Evolutionary conservation across 2,113 vertebrate genomes (phyloP), one percentile per base, ranked within the genome.

Genomic region (Typhlomys cinereus): DNA sequence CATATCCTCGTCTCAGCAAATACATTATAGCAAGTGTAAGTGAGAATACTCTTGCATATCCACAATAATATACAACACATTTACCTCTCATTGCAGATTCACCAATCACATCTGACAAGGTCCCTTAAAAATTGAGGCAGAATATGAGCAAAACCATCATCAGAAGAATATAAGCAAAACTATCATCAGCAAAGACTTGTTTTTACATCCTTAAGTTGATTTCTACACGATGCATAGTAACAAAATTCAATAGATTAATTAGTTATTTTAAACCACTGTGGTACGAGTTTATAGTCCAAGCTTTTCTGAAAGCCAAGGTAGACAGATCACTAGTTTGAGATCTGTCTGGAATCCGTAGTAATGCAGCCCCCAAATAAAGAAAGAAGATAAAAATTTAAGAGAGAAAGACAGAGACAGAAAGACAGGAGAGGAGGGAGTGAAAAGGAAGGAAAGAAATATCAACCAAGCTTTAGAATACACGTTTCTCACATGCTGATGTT

Each of bases 401-500:
- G 0, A 25, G 59, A 61, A 27, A 61, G 23, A n/a, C n/a, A n/a
- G n/a, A n/a, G 14, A 41, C 1, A 3, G 4, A 29, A 29, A 18
- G 41, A 2, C 0, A 9, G 0, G 50, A 5, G 1, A 4, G 15
- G 27, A 23, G 0, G 0, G 2, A 66, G 1, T 14, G 1, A 48
- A 13, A 4, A 1, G 6, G 36, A 41, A 1, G 6, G n/a, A 17
- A 3, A 34, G 14, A 83, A n/a, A n/a, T 50, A 15, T 67, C 31
- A 41, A 20, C 44, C 39, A 31, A 41, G 34, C 27, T 81, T 82
- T 25, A 12, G 36, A 21, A n/a, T 57, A 36, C 20, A 34, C 4
- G 29, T n/a, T 64, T 71, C 44, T 29, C 54, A 85, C 61, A 59
- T 14, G 7, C 15, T n/a, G 46, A 5, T 41, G 91, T 80, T 59